A percentile compares a stretch with the other conserved stretches of the same genome.
Conservation (phyloP, 2,113 vertebrate genomes). For the Merops nubicus region DNA sequence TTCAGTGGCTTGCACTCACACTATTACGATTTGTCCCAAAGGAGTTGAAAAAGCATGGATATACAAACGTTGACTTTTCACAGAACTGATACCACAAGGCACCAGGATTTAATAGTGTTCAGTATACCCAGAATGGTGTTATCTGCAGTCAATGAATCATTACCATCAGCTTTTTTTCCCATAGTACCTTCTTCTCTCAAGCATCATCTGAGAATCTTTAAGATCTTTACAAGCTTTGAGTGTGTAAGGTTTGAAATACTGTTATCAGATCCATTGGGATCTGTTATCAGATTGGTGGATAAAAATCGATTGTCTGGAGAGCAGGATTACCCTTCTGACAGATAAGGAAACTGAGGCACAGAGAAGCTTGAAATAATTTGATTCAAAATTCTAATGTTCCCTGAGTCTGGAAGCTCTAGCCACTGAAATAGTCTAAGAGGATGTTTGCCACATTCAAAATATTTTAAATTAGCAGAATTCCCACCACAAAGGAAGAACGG, state of each 20-base stretch:
- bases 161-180: neutral
- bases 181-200: neutral
- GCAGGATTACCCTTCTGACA: neutral
- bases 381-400: neutral
- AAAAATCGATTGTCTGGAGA: neutral
- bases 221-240: neutral
- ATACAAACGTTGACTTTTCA: neutral
- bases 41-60: neutral
- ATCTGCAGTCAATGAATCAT: constrained; percentile 4
- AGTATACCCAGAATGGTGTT: neutral
- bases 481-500: neutral
- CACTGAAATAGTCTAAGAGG: neutral
- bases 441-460: neutral
- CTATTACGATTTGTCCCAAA: constrained; percentile 32
- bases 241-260: neutral
- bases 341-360: neutral
- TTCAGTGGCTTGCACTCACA: neutral
- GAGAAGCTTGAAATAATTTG: neutral
- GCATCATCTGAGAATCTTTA: neutral
- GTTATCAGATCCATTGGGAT: neutral
- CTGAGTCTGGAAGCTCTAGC: neutral
- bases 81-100: neutral
- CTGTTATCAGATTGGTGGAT: neutral
- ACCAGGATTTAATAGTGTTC: neutral
- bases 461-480: neutral